phyloP scores from a whole-genome alignment of 2,113 vertebrate genomes.

The Myanophis thanlyinensis region DNA sequence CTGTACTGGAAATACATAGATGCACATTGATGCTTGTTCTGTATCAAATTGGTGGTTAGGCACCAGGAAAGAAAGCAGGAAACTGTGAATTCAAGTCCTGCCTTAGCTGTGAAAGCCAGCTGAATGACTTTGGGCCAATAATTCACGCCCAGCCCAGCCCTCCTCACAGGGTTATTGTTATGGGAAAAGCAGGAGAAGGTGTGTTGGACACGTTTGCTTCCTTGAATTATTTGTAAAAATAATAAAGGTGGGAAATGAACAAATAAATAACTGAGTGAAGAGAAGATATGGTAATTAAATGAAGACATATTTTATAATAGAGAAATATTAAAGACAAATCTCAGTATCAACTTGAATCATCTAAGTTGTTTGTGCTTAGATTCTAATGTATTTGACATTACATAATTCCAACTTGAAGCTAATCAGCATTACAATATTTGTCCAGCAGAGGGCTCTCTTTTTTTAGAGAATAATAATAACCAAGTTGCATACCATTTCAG shows the following conservation, averaged over 20 bases:
- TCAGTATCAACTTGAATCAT: background rate
- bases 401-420: background rate
- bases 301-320: background rate
- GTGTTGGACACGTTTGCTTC: background rate
- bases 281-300: background rate
- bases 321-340: background rate
- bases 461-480: slow-evolving; percentile 51
- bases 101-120: background rate
- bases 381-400: accelerated
- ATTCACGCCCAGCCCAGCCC: background rate
- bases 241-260: background rate
- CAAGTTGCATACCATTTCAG: background rate
- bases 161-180: background rate
- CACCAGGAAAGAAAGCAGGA: background rate
- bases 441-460: slow-evolving; percentile 71
- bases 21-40: background rate
- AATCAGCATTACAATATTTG: accelerated
- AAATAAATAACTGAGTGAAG: background rate
- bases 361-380: background rate
- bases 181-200: background rate
- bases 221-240: background rate
- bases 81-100: background rate
- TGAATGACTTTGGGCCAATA: background rate
- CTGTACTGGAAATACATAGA: background rate
- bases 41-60: background rate